Base-by-base conservation (phyloP, 2,888 invertebrate genomes). In the Rhabditophanes sp. region DNA sequence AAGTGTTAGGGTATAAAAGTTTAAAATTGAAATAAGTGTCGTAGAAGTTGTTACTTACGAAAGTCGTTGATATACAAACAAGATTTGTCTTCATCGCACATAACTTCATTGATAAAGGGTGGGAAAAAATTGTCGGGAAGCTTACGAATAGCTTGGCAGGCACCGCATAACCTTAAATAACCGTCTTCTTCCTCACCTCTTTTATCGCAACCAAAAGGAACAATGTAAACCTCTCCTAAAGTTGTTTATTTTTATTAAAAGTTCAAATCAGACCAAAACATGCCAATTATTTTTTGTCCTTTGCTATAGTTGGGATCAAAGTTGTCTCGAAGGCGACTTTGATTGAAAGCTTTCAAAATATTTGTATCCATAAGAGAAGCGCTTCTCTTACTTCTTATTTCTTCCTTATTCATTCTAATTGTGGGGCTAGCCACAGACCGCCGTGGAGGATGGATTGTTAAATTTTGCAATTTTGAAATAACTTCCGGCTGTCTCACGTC, bases 71-170 rank as follows among this genome's bases (percentile, higher is more conserved):
- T 64, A 44, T 64, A 65, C 1, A 64, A 45, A 30, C 64, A 64
- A 5, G 60, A 59, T 29, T 59, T 61, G 44, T 64, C 64, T 26
- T 54, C 56, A 33, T 62, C 63, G 39, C 64, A 64, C 29, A 61
- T 55, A 5, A 65, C 62, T 40, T 64, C 64, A 37, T 65, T 64
- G 41, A 64, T 64, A 39, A 64, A 64, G n/a, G 64, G 65, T 23
- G 64, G 64, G 35, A 64, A 64, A 40, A 61, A 64, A 8, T 51
- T 45, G 30, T 62, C 59, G 6, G 64, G 64, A 24, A 64, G 36
- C 19, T 53, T 41, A 9, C 64, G 48, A 24, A 65, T 64, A 2
- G 59, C 54, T 22, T 53, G 57, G 33, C 64, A 64, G 7, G 65
- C 62, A 8, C 60, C 56, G 35, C 64, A 64, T 8, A 64, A 40